Evolutionary conservation across 1,140 invertebrate genomes (phyloP), one percentile per base, ranked within the genome.

Genomic region (Conus betulinus): DNA sequence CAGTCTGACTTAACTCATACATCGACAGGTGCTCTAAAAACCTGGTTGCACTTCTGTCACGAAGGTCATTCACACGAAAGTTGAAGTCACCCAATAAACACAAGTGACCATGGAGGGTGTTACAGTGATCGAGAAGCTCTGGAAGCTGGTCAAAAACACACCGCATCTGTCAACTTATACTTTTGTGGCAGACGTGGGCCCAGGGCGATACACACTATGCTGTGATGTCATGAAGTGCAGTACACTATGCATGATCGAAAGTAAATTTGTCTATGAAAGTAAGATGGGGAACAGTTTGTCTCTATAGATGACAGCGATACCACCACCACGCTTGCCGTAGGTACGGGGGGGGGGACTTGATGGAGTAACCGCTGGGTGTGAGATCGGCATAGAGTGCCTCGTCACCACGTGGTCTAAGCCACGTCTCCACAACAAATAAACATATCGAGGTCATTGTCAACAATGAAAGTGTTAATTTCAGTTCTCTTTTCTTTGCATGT

Each of bases 71-170:
- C 17, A 84, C 51, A 53, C 7, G 83, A 84, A 84, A 20, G 39
- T 84, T 84, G 52, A 84, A 84, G 55, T 84, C 83, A 52, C 83
- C 39, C 83, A 11, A 79, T 15, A 39, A 79, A 39, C 78, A 79
- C 78, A 79, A 23, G 78, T 79, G 78, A 25, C 78, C 78, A 27
- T 79, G 78, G 27, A 79, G 27, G 13, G 78, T 79, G 78, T 79
- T 79, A 27, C 78, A 79, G 78, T 79, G 78, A 39, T 79, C 39
- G 3, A 0, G 39, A 39, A 39, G 39, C 39, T 39, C 78, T 15
- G 78, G 78, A 79, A 79, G 27, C 27, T 79, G 27, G 78, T 5
- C 78, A 39, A 79, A 39, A 79, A 79, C 78, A 39, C 39, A 79
- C 5, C 23, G 78, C 78, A 13, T 79, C 78, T 39, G 78, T 79